Percentiles rank a stretch among this genome's conserved stretches.
Conservation (phyloP, 64 coral and sea anemone genomes). For the Stichodactyla mertensii region DNA sequence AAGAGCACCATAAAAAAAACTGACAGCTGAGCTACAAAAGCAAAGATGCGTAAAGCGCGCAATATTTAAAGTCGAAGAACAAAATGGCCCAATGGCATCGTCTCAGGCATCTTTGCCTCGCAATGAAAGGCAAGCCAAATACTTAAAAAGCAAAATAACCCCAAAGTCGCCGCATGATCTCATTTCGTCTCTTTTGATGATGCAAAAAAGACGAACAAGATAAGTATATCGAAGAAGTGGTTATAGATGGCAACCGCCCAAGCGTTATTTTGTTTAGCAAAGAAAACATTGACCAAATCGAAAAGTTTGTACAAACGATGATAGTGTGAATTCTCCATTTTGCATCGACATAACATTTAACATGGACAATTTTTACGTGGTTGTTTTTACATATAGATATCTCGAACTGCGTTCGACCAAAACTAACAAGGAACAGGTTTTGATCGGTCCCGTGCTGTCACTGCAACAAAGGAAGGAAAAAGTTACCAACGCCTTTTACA, state of each 20-base stretch:
- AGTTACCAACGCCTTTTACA: constrained; percentile 41
- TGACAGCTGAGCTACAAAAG: background rate
- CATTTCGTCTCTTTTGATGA: background rate
- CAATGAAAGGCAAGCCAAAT: background rate
- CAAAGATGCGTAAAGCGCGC: background rate
- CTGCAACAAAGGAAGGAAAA: constrained; percentile 6
- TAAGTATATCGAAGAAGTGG: background rate
- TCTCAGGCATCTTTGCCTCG: background rate
- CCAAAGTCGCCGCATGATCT: background rate
- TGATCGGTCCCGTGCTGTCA: constrained; percentile 17
- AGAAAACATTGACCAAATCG: background rate
- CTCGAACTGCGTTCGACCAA: background rate
- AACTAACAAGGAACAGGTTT: background rate
- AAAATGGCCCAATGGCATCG: background rate
- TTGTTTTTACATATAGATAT: background rate
- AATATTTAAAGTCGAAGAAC: background rate
- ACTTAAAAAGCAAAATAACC: background rate
- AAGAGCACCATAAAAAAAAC: background rate
- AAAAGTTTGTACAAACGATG: background rate
- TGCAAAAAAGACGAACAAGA: background rate
- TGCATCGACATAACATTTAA: background rate
- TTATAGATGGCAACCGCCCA: background rate
- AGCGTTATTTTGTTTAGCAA: background rate
- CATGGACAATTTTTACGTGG: background rate
- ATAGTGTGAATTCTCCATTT: background rate